phyloP scores from a whole-genome alignment of 2,888 invertebrate species.

The Drosophila neonasuta region DNA sequence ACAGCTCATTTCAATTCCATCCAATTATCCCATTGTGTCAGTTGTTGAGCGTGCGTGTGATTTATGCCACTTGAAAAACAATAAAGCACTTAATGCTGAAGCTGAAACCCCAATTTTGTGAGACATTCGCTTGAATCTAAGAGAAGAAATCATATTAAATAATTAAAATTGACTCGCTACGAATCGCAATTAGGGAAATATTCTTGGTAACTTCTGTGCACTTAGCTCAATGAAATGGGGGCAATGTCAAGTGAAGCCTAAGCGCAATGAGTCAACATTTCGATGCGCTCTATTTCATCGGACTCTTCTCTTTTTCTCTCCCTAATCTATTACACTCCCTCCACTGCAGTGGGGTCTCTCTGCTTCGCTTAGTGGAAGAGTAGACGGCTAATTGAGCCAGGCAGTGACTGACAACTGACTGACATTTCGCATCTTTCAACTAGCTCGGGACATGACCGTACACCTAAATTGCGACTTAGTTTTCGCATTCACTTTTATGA shows the following conservation, averaged over 20 bases:
- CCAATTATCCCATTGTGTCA: constrained; percentile 69
- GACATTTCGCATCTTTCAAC: constrained; percentile 44
- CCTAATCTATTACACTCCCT: background rate
- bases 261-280: constrained; percentile 25
- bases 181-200: constrained; percentile 33
- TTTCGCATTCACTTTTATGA: constrained; percentile 64
- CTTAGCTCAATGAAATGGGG: constrained; percentile 63
- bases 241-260: constrained; percentile 45
- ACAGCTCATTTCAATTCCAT: constrained; percentile 67
- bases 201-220: constrained; percentile 41
- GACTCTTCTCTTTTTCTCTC: constrained; percentile 1
- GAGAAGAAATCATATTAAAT: constrained; percentile 39
- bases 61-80: constrained; percentile 69
- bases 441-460: constrained; percentile 43
- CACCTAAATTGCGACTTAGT: constrained; percentile 59
- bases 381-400: constrained; percentile 49
- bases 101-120: constrained; percentile 10
- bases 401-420: constrained; percentile 55
- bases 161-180: constrained; percentile 46
- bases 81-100: constrained; percentile 56
- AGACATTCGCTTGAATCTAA: background rate
- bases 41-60: constrained; percentile 60
- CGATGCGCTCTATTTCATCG: constrained; percentile 18
- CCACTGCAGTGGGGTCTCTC: constrained; percentile 8
- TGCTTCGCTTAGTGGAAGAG: background rate